Conservation (phyloP, 2,888 invertebrate species). For the Cheilosia impressa region DNA sequence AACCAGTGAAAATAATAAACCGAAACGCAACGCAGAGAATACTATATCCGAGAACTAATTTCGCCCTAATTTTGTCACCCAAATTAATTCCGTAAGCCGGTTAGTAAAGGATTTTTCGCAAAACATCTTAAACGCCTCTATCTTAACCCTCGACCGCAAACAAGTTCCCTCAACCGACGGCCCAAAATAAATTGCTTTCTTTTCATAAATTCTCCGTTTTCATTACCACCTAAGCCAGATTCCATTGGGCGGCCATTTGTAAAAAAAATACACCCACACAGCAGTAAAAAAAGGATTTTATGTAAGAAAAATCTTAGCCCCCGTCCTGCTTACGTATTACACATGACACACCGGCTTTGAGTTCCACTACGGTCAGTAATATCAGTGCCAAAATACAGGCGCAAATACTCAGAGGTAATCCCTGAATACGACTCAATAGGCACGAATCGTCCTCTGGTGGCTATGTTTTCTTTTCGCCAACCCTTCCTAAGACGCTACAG, state of each 20-base stretch:
- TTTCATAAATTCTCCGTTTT: conserved; percentile 63
- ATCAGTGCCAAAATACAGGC: conserved; percentile 8
- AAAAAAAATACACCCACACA: background rate
- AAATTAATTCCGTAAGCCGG: conserved; percentile 71
- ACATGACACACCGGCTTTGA: conserved; percentile 9
- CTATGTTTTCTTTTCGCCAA: background rate
- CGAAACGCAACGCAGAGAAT: conserved; percentile 20
- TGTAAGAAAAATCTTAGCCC: conserved; percentile 1
- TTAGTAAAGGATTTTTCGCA: conserved; percentile 50
- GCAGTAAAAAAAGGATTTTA: conserved; percentile 43
- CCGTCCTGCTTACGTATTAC: background rate
- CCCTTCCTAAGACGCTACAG: conserved; percentile 6
- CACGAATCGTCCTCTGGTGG: conserved; percentile 1
- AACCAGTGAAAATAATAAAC: conserved; percentile 38
- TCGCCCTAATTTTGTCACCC: conserved; percentile 56
- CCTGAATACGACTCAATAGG: conserved; percentile 39
- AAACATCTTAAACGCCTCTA: conserved; percentile 39
- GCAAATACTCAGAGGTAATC: conserved; percentile 22
- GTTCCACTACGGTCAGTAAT: conserved; percentile 1
- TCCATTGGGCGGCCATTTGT: background rate
- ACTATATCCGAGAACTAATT: conserved; percentile 45
- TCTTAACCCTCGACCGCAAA: conserved; percentile 12
- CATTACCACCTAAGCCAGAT: conserved; percentile 48
- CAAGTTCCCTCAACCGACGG: background rate
- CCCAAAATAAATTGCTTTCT: conserved; percentile 61